phyloP scores from a whole-genome alignment of 2,797 vertebrate genomes.

The Alauda arvensis region DNA sequence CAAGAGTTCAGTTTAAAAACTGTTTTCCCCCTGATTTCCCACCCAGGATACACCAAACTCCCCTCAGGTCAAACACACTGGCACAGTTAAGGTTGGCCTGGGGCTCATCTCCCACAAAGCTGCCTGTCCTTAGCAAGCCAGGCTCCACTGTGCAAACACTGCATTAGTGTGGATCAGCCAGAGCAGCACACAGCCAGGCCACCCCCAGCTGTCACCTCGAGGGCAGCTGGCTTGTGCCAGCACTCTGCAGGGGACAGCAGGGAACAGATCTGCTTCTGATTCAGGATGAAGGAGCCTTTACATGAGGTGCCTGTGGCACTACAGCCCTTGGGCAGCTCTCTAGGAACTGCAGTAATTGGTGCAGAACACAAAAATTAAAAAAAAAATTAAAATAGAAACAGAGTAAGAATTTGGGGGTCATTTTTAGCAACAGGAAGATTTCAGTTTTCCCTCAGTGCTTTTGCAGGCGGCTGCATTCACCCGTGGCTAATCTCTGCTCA shows the following conservation, averaged over 20 bases:
- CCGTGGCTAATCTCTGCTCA: background rate
- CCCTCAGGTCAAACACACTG: rapidly evolving
- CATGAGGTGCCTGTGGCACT: rapidly evolving
- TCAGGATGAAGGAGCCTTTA: rapidly evolving
- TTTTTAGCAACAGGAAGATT: background rate
- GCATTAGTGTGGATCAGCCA: background rate
- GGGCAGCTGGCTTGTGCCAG: background rate
- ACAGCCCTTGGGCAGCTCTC: background rate
- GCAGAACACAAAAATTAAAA: background rate
- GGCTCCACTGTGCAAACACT: background rate
- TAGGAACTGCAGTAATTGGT: background rate
- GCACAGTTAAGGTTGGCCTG: background rate
- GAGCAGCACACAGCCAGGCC: background rate
- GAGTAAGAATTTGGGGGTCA: rapidly evolving
- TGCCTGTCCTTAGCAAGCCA: background rate
- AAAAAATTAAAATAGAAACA: too few relatives aligned
- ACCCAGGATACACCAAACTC: background rate
- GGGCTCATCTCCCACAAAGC: background rate
- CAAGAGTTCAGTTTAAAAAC: background rate
- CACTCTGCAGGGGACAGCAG: background rate
- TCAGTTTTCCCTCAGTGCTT: rapidly evolving
- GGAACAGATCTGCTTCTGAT: too few relatives aligned
- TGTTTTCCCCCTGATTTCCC: background rate
- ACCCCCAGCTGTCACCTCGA: background rate
- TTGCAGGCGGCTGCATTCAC: background rate